Evolutionary conservation across 2,888 invertebrate species (phyloP).

Genomic region (Tenthredo mesomela): DNA sequence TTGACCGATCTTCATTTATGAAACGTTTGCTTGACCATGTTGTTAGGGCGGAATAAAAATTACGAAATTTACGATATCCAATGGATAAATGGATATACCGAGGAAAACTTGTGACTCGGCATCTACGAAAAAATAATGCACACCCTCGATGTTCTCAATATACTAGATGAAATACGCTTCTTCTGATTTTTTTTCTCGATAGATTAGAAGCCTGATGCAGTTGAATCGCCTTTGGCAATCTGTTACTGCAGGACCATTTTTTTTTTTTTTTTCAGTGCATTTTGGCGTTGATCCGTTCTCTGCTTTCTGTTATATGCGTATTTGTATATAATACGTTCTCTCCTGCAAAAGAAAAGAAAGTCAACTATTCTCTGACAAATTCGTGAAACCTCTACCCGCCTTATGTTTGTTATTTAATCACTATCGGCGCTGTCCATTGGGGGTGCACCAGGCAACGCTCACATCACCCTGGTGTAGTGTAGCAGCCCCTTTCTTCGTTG

Average conservation of each 20-base stretch:
- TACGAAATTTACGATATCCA: not conserved
- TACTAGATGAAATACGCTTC: not conserved
- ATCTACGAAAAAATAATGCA: not conserved
- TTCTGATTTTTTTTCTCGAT: not conserved
- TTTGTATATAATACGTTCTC: not conserved
- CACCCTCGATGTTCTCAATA: not conserved
- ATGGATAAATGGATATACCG: not conserved
- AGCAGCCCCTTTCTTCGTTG: no score
- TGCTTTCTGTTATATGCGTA: not conserved
- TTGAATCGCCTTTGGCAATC: not conserved
- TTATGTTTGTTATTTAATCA: no score
- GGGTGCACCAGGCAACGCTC: not conserved
- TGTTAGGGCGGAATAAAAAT: not conserved
- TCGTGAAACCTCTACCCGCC: no score
- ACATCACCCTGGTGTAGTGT: not conserved
- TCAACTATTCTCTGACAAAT: not conserved
- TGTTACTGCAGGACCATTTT: not conserved
- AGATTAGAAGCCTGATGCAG: not conserved
- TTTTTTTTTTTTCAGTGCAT: not conserved
- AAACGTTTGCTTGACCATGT: not conserved
- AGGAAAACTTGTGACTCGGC: not conserved
- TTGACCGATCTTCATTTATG: not conserved
- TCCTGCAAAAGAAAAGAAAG: not conserved
- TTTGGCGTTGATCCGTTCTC: not conserved
- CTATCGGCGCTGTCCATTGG: not conserved